Percentiles rank a stretch among this genome's conserved stretches.
Evolutionary conservation across 2,888 invertebrate genomes (phyloP).

Genomic region (Tuta absoluta): DNA sequence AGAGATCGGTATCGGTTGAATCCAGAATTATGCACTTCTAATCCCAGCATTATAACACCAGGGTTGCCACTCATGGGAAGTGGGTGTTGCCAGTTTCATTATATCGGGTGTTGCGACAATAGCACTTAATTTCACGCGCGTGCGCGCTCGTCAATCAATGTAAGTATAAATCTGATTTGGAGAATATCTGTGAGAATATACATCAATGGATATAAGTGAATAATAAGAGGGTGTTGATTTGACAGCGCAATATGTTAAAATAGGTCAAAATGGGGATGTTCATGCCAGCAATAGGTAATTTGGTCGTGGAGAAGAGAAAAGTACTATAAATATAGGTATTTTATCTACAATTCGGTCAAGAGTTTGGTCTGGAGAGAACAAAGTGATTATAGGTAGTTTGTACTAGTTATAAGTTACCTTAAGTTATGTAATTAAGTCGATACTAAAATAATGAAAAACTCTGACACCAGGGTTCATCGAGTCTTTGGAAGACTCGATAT

Average conservation of each 20-base stretch:
- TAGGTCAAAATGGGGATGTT: not conserved
- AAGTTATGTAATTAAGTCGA: too few species aligned
- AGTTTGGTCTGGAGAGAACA: too few species aligned
- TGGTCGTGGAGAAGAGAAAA: too few species aligned
- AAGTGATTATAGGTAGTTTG: too few species aligned
- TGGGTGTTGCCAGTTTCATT: conserved; percentile 35
- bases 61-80: conserved; percentile 56
- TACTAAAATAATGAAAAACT: too few species aligned
- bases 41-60: conserved; percentile 45
- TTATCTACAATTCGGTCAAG: too few species aligned
- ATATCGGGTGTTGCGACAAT: conserved; percentile 47
- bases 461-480: too few species aligned
- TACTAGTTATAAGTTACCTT: too few species aligned
- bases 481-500: too few species aligned
- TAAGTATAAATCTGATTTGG: not conserved
- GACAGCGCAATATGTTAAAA: not conserved
- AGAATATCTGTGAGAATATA: not conserved
- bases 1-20: conserved; percentile 35
- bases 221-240: not conserved
- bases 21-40: conserved; percentile 45
- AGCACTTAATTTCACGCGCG: conserved; percentile 76
- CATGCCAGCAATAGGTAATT: not conserved
- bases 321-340: too few species aligned
- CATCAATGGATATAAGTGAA: not conserved
- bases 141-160: conserved; percentile 54